Evolutionary conservation across 2,888 invertebrate species (phyloP).

Genomic region (Euspilapteryx auroguttella): DNA sequence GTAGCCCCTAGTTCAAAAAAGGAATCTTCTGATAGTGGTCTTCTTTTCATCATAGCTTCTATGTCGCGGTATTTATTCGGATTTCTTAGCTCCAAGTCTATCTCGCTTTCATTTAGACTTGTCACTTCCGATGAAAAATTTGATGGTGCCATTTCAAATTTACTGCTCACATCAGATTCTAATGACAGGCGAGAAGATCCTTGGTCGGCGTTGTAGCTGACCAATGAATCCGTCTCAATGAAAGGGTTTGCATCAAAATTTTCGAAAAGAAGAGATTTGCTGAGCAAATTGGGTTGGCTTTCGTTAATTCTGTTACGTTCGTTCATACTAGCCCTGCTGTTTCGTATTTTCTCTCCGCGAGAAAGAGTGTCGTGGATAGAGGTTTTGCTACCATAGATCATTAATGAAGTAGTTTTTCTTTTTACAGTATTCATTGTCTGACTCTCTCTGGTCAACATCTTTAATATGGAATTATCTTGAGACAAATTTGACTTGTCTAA

Average conservation of each 20-base stretch:
- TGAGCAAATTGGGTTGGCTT: slow-evolving; percentile 19
- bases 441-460: slow-evolving; percentile 47
- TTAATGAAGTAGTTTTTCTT: slow-evolving; percentile 48
- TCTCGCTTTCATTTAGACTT: slow-evolving; percentile 41
- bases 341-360: slow-evolving; percentile 48
- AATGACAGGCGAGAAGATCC: slow-evolving; percentile 46
- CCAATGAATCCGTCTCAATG: slow-evolving; percentile 42
- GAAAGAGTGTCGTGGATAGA: slow-evolving; percentile 54
- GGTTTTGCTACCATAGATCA: slow-evolving; percentile 53
- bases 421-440: slow-evolving; percentile 45
- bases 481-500: slow-evolving; percentile 47
- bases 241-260: slow-evolving; percentile 31
- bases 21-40: slow-evolving; percentile 77
- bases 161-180: slow-evolving; percentile 52
- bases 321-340: slow-evolving; percentile 43
- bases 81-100: slow-evolving; percentile 58
- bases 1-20: slow-evolving; percentile 68
- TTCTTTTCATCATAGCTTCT: slow-evolving; percentile 66
- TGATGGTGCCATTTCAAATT: slow-evolving; percentile 43
- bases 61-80: slow-evolving; percentile 45
- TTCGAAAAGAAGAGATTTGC: slow-evolving; percentile 28
- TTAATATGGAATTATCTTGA: slow-evolving; percentile 47
- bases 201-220: slow-evolving; percentile 45
- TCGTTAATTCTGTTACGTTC: slow-evolving; percentile 30
- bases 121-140: slow-evolving; percentile 41